phyloP scores from a whole-genome alignment of 2,888 invertebrate species.

The Pandemis cinnamomeana region DNA sequence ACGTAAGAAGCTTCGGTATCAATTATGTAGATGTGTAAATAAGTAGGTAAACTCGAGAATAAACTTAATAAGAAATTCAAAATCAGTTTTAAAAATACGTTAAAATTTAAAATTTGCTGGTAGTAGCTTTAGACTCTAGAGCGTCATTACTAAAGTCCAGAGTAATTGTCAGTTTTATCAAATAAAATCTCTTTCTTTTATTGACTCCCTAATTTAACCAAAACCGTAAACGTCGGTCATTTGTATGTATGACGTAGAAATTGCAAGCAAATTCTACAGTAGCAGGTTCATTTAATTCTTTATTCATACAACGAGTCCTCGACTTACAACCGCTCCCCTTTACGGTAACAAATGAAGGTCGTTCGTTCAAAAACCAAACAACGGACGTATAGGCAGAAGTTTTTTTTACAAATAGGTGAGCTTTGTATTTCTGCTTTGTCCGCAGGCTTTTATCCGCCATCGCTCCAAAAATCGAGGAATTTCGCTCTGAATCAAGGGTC shows the following conservation, averaged over 20 bases:
- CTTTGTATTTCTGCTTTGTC: neutral
- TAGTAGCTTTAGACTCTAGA: neutral
- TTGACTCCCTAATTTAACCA: constrained; percentile 4
- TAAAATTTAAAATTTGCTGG: neutral
- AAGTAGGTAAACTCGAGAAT: neutral
- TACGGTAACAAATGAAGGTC: neutral
- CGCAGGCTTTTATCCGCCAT: neutral
- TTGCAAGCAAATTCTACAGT: constrained; percentile 14
- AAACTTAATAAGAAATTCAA: neutral
- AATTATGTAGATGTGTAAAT: neutral
- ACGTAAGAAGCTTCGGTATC: neutral
- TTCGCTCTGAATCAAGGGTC: constrained; percentile 46
- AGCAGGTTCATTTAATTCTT: constrained; percentile 14
- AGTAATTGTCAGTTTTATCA: neutral
- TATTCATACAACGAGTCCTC: constrained; percentile 13
- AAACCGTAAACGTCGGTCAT: constrained; percentile 10
- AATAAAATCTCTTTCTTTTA: neutral
- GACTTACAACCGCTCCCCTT: neutral
- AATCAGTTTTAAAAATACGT: neutral
- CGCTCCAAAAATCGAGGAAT: constrained; percentile 15
- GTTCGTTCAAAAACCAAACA: neutral
- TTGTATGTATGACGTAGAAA: constrained; percentile 23
- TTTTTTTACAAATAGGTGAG: neutral
- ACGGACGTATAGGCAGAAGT: neutral
- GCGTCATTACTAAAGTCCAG: neutral